Evolutionary conservation across 2,888 invertebrate species (phyloP).

Genomic region (Myopa tessellatipennis): DNA sequence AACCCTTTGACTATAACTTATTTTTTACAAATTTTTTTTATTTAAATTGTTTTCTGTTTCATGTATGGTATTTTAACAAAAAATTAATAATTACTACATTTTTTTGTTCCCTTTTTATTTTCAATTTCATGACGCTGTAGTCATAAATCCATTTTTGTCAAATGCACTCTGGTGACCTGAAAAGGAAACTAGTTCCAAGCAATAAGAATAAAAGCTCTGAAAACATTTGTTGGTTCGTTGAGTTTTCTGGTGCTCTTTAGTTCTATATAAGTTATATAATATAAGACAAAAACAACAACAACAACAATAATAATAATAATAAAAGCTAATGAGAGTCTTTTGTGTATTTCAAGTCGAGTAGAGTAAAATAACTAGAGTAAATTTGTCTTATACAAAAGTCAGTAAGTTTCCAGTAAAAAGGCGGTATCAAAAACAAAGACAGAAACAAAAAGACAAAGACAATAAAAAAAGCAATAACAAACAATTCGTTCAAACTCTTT

Average conservation of each 20-base stretch:
- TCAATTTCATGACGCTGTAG: not conserved
- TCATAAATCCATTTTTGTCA: constrained; percentile 5
- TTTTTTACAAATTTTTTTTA: no score
- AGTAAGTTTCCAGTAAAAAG: no score
- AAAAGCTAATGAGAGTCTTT: not conserved
- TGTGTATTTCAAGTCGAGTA: not conserved
- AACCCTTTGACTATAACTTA: no score
- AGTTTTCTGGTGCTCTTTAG: not conserved
- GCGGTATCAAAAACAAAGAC: not conserved
- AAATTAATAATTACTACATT: not conserved
- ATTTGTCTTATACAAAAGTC: no score
- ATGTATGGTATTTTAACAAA: no score
- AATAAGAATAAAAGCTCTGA: not conserved
- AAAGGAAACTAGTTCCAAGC: constrained; percentile 1
- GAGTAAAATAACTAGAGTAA: not conserved
- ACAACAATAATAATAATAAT: constrained; percentile 4
- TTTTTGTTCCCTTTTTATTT: constrained; percentile 7
- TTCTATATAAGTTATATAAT: not conserved
- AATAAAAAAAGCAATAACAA: not conserved
- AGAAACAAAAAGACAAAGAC: not conserved
- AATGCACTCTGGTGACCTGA: constrained; percentile 31
- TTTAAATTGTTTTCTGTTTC: no score
- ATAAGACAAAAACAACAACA: not conserved
- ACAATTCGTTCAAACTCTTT: constrained; percentile 2
- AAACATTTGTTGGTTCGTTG: not conserved